phyloP scores from a whole-genome alignment of 2,888 invertebrate species.

The Drosophila kambysellisi region DNA sequence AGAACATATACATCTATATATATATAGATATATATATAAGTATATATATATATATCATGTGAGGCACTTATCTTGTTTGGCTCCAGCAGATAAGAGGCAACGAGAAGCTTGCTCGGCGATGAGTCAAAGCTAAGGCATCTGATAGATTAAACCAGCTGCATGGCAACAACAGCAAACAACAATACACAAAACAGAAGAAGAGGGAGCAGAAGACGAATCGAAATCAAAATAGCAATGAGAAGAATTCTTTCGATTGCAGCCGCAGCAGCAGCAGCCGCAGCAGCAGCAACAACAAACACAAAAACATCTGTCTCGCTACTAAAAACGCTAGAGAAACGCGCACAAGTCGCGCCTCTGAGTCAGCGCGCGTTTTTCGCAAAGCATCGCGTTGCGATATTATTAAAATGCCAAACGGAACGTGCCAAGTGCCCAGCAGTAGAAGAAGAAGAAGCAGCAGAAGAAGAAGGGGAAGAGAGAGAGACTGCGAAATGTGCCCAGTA shows the following conservation, averaged over 20 bases:
- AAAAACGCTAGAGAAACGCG: slow-evolving; percentile 51
- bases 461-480: neutral
- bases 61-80: slow-evolving; percentile 22
- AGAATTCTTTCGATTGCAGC: slow-evolving; percentile 63
- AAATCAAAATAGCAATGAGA: slow-evolving; percentile 76
- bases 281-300: slow-evolving; percentile 2
- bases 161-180: slow-evolving; percentile 54
- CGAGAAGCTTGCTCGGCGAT: slow-evolving; percentile 26
- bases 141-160: slow-evolving; percentile 77
- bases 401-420: slow-evolving; percentile 60
- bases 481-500: slow-evolving; percentile 19
- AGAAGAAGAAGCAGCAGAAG: neutral
- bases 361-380: slow-evolving; percentile 44
- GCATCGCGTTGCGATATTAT: slow-evolving; percentile 31
- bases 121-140: slow-evolving; percentile 68
- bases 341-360: slow-evolving; percentile 46
- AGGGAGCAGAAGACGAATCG: slow-evolving; percentile 31
- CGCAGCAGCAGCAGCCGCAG: neutral
- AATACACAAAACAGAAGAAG: slow-evolving; percentile 27
- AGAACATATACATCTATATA: neutral
- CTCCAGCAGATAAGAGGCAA: slow-evolving; percentile 31
- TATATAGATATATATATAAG: neutral
- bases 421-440: slow-evolving; percentile 42
- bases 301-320: slow-evolving; percentile 34
- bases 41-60: neutral